A percentile compares a stretch with the other conserved stretches of the same genome.
These are phyloP conservation scores for Acheta domesticus DNA, from an alignment of 2,888 invertebrate genomes.

Conservation along the genomic window DNA sequence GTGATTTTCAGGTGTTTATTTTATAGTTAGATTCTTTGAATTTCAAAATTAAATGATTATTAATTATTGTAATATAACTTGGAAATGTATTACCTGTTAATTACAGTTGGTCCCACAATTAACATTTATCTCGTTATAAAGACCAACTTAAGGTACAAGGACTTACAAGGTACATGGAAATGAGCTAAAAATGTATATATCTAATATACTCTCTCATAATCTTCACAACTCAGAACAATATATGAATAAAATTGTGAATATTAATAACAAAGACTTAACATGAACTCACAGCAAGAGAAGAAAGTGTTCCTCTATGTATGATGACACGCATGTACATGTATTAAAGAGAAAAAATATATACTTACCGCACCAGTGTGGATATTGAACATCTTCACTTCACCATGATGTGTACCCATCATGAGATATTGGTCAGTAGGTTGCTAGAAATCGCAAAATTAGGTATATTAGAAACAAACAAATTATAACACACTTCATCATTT, in stretches of 20 bases:
- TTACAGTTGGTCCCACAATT: too few relatives aligned
- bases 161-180: too few relatives aligned
- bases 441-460: slow-evolving; percentile 28
- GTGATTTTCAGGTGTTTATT: neutral
- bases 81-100: too few relatives aligned
- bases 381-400: slow-evolving; percentile 87
- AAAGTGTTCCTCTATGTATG: neutral
- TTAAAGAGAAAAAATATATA: slow-evolving; percentile 25
- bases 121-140: too few relatives aligned
- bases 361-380: slow-evolving; percentile 66
- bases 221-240: too few relatives aligned
- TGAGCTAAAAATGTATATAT: too few relatives aligned
- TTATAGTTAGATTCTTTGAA: too few relatives aligned
- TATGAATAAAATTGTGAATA: too few relatives aligned
- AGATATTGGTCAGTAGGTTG: slow-evolving; percentile 61
- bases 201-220: too few relatives aligned
- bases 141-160: too few relatives aligned
- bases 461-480: neutral
- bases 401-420: slow-evolving; percentile 86
- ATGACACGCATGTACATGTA: neutral
- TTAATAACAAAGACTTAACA: neutral
- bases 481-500: neutral
- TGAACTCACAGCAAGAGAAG: neutral
- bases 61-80: too few relatives aligned
- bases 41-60: too few relatives aligned